Base-by-base conservation (phyloP, 2,797 vertebrate species). In the Ibycter americanus region DNA sequence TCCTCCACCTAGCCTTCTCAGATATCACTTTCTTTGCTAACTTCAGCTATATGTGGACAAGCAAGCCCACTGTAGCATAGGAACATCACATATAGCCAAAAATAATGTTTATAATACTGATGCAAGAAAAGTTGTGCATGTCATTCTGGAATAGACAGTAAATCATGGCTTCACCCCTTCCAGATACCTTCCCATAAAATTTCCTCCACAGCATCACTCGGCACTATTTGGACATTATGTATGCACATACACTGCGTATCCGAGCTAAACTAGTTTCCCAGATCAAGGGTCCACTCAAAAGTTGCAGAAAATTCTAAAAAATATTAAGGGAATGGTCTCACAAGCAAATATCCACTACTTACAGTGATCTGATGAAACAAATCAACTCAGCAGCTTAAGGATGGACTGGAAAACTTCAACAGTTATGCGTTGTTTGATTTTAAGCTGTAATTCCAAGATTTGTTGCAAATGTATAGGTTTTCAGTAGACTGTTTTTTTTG, bases 31-130 rank as follows among this genome's bases (percentile, higher is more conserved):
- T 25, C 10, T 22, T 65, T 25, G 5, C 55, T 62, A 67, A 76
- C 12, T 71, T 71, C 66, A 90, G 9, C 31, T 78, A 4, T 11
- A 26, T 4, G 6, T 32, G 29, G 71, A 70, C n/a, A 79, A 86
- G 38, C 47, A 94, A 47, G 36, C 5, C 15, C 36, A 51, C 31
- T 2, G 0, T 4, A 67, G 26, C 20, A 59, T 4, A 9, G 12
- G 15, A 76, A 62, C 87, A 56, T 6, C 32, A 72, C 0, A 0
- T 21, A 29, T 0, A 79, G 38, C 4, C n/a, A 70, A 74, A 82
- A 72, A 44, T 14, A 73, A 76, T 2, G 8, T 23, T 40, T 27
- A 32, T 34, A 74, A 82, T n/a, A 76, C n/a, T 23, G 19, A 63
- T 2, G 13, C 19, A 93, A 52, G 17, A 73, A 42, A 54, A 25